phyloP scores from a whole-genome alignment of 2,888 invertebrate genomes.

The Neria commutata region DNA sequence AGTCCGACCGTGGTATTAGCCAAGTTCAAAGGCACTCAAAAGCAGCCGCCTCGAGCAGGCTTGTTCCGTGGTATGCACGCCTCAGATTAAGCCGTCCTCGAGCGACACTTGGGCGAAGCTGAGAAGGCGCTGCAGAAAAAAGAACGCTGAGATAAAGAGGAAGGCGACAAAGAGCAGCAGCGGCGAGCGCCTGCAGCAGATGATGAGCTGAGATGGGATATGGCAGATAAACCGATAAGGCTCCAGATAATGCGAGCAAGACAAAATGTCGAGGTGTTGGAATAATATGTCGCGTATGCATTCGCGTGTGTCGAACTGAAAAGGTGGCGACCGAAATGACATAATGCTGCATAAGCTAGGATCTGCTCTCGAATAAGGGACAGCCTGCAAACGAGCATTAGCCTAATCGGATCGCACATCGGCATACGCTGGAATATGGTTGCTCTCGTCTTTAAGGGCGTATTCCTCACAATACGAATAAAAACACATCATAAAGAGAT shows the following conservation, averaged over 20 bases:
- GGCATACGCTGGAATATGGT: conserved; percentile 13
- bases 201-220: conserved; percentile 4
- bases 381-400: conserved; percentile 36
- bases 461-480: background rate
- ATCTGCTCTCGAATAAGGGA: background rate
- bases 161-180: conserved; percentile 8
- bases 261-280: conserved; percentile 1
- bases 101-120: background rate
- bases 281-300: too few relatives aligned
- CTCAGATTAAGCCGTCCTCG: conserved; percentile 19
- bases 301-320: background rate
- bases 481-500: background rate
- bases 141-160: conserved; percentile 1
- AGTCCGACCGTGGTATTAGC: background rate
- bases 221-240: conserved; percentile 31
- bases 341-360: conserved; percentile 47
- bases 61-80: background rate
- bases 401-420: conserved; percentile 48
- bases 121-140: conserved; percentile 8
- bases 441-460: background rate
- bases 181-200: conserved; percentile 17
- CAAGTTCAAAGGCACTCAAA: conserved; percentile 8
- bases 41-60: conserved; percentile 12
- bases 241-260: conserved; percentile 37
- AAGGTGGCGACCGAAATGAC: conserved; percentile 40